Evolutionary conservation across 2,797 vertebrate genomes (phyloP).

Genomic region (Peromyscus eremicus): DNA sequence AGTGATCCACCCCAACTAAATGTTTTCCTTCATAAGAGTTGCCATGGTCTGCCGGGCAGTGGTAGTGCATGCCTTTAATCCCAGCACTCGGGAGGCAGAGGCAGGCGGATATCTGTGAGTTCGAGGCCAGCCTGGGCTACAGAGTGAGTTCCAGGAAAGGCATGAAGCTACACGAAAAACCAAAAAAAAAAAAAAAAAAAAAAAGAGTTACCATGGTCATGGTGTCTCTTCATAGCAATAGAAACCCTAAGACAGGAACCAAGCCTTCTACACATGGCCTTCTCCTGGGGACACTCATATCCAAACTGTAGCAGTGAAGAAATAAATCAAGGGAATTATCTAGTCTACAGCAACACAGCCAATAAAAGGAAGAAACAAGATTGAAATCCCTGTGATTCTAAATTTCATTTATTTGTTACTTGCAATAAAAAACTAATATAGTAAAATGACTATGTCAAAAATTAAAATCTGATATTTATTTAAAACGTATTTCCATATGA

Average conservation of each 20-base stretch:
- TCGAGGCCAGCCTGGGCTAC: too few relatives aligned
- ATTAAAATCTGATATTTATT: constrained; percentile 36
- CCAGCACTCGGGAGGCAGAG: too few relatives aligned
- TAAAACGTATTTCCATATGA: constrained; percentile 49
- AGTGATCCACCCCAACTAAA: not conserved
- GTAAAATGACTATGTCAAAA: constrained; percentile 37
- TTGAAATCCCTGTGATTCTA: constrained; percentile 3
- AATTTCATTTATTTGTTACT: constrained; percentile 38
- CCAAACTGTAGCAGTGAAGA: not conserved
- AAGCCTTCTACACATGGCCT: not conserved
- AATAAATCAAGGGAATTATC: constrained; percentile 22
- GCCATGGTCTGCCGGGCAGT: not conserved
- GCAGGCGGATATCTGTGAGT: too few relatives aligned
- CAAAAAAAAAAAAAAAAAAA: too few relatives aligned
- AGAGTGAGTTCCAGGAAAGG: too few relatives aligned
- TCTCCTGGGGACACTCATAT: not conserved
- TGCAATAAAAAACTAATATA: constrained; percentile 21
- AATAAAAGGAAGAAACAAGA: not conserved
- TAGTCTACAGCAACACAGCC: not conserved
- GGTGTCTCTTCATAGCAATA: not conserved
- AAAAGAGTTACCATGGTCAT: not conserved
- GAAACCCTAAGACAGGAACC: not conserved
- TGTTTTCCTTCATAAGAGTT: not conserved
- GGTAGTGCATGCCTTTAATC: too few relatives aligned
- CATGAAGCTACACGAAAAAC: too few relatives aligned